These are phyloP conservation scores for Glyphotaelius pellucidus DNA, from an alignment of 2,888 invertebrate genomes.

Conservation along the genomic window DNA sequence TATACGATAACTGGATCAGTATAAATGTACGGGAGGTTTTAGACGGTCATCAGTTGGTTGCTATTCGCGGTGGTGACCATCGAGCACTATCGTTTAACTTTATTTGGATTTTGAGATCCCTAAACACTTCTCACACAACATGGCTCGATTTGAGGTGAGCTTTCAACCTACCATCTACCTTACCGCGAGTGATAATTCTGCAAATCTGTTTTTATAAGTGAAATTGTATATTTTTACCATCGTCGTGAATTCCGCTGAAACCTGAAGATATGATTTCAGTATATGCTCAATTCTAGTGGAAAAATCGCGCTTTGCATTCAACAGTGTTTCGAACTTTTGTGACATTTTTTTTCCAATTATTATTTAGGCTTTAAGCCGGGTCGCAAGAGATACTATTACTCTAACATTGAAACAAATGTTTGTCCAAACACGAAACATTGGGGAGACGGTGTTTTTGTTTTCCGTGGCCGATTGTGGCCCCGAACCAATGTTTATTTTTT, in stretches of 20 bases:
- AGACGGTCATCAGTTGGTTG: conserved; percentile 60
- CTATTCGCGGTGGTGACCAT: conserved; percentile 45
- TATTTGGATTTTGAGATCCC: background rate
- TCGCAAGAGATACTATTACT: too few relatives aligned
- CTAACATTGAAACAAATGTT: too few relatives aligned
- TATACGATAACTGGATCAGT: conserved; percentile 62
- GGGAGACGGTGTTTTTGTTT: too few relatives aligned
- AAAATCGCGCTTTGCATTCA: background rate
- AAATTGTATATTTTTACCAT: background rate
- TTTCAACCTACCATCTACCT: background rate
- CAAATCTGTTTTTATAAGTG: background rate
- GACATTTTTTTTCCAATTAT: background rate
- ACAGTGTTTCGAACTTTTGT: conserved; percentile 8
- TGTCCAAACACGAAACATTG: too few relatives aligned
- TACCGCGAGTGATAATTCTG: conserved; percentile 15
- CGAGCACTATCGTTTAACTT: background rate
- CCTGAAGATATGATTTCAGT: background rate
- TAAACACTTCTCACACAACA: conserved; percentile 14
- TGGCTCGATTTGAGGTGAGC: conserved; percentile 52
- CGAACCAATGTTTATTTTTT: too few relatives aligned
- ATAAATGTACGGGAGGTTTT: conserved; percentile 60
- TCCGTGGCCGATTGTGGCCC: too few relatives aligned
- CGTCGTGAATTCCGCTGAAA: background rate
- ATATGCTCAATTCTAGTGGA: background rate
- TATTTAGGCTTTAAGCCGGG: too few relatives aligned